Evolutionary conservation across 2,888 invertebrate genomes (phyloP), one percentile per base, ranked within the genome.

Genomic region (Carpatolechia fugitivella): DNA sequence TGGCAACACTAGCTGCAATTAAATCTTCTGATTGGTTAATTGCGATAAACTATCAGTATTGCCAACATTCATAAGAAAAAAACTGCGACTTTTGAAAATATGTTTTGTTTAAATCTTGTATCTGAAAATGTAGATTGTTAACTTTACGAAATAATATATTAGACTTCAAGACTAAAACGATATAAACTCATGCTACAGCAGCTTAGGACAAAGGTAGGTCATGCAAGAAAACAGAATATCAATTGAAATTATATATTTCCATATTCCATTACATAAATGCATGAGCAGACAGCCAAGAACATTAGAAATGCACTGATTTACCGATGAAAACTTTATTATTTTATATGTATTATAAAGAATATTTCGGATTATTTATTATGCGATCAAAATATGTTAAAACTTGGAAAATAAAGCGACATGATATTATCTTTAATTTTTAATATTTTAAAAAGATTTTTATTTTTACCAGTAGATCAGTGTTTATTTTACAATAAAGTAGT

Each of bases 221-320:
- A 89, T 90, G 90, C 90, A 90, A 90, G 85, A 89, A 89, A 90
- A 89, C 85, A 89, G 83, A 78, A 75, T 80, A 77, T 79, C 76
- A 70, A 69, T 84, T 82, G 63, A 73, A 80, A 80, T 76, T 87
- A 77, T 89, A 77, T 89, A 89, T 89, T 88, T 88, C 82, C 66
- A 82, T 79, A 87, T 68, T 76, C 80, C 82, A 79, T 74, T 84
- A 86, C 81, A 87, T 78, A 76, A 79, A 85, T 76, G 80, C 80
- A 80, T 70, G 66, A 80, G 78, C 78, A 83, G 80, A 81, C 82
- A 81, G 44, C 44, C 44, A 44, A 29, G 11, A 29, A 60, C 10
- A 40, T 11, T 16, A 31, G 41, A 35, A 36, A 35, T 47, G 29
- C 24, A 76, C 68, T 70, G 72, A 62, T 76, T 72, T 66, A 76